These are phyloP conservation scores for Saturnia japonica DNA, from an alignment of 2,888 invertebrate genomes.

Conservation along the genomic window DNA sequence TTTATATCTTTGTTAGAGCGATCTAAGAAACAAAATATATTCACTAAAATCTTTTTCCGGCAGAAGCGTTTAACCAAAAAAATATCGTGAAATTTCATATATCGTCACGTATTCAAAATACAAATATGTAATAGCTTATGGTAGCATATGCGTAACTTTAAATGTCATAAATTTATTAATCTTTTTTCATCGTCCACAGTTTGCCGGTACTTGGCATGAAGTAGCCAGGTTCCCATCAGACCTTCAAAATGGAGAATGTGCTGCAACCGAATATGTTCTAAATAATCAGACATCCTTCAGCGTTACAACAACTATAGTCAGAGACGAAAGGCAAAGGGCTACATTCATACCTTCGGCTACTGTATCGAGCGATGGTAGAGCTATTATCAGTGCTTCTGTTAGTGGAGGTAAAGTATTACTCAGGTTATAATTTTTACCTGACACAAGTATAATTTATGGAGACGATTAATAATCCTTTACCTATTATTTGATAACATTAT, in stretches of 20 bases:
- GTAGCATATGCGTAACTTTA: background rate
- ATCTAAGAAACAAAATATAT: no score
- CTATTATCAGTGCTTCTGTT: constrained; percentile 46
- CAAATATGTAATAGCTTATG: background rate
- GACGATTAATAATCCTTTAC: no score
- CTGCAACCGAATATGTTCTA: constrained; percentile 34
- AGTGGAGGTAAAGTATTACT: constrained; percentile 40
- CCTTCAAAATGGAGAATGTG: constrained; percentile 60
- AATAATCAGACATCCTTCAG: constrained; percentile 34
- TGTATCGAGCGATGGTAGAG: constrained; percentile 43
- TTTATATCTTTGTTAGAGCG: no score
- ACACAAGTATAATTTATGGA: background rate
- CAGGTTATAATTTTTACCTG: background rate
- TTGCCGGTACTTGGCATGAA: constrained; percentile 67
- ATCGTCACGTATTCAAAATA: no score
- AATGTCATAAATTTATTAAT: background rate
- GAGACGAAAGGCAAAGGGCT: constrained; percentile 44
- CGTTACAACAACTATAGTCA: constrained; percentile 49
- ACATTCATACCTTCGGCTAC: constrained; percentile 37
- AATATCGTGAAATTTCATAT: no score
- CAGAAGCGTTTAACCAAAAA: no score
- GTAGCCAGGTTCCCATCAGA: constrained; percentile 64
- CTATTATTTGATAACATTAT: no score
- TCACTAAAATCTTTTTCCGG: no score
- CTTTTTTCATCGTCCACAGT: constrained; percentile 44